Conservation (phyloP, 2,888 invertebrate genomes). For the Caradrina clavipalpis region DNA sequence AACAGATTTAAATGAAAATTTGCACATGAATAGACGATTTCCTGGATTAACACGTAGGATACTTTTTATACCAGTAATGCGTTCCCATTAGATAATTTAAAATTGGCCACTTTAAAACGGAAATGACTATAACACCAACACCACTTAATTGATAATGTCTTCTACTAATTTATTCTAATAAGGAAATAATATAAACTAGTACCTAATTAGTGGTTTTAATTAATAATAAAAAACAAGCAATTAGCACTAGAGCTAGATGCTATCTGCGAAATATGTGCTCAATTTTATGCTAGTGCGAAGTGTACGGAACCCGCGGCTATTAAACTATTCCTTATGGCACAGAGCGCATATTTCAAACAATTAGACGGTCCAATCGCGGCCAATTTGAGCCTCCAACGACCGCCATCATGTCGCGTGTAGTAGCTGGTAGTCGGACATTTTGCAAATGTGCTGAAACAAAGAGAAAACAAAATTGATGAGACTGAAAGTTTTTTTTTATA, state of each 20-base stretch:
- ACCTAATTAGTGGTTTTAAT: slow-evolving; percentile 33
- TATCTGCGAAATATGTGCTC: slow-evolving; percentile 45
- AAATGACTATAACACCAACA: background rate
- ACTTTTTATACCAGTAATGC: too few species aligned
- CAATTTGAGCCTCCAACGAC: slow-evolving; percentile 78
- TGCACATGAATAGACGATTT: too few species aligned
- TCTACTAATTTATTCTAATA: slow-evolving; percentile 16
- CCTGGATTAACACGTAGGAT: too few species aligned
- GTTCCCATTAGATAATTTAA: too few species aligned
- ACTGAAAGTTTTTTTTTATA: too few species aligned
- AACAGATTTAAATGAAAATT: too few species aligned
- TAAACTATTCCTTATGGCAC: slow-evolving; percentile 77
- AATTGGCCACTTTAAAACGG: too few species aligned
- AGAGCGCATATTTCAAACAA: slow-evolving; percentile 86
- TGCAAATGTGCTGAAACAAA: background rate
- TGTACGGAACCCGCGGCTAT: slow-evolving; percentile 56
- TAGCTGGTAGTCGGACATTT: background rate
- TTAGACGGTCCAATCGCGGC: slow-evolving; percentile 83
- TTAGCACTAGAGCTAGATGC: slow-evolving; percentile 38
- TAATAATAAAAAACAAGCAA: slow-evolving; percentile 42
- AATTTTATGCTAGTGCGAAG: slow-evolving; percentile 57
- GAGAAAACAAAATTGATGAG: background rate
- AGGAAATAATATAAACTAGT: slow-evolving; percentile 34
- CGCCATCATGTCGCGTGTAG: slow-evolving; percentile 66
- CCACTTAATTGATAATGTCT: background rate